Conservation (phyloP, 2,113 vertebrate genomes). For the Microcebus tavaratra region DNA sequence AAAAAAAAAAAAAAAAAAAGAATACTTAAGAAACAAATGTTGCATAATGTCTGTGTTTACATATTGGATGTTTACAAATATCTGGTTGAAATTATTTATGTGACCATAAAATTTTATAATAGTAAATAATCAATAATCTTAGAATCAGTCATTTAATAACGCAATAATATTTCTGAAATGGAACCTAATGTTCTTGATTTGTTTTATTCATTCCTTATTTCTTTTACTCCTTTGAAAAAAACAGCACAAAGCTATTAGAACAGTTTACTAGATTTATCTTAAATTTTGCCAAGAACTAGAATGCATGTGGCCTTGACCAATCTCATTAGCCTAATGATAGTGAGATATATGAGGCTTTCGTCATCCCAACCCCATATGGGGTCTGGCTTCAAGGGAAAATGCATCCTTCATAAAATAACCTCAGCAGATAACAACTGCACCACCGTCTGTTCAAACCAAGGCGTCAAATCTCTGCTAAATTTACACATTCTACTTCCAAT, state of each 20-base stretch:
- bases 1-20: too few relatives aligned
- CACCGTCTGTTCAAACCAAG: conserved; percentile 53
- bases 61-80: conserved; percentile 9
- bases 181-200: neutral
- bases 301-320: conserved; percentile 76
- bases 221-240: neutral
- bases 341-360: conserved; percentile 67
- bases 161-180: conserved; percentile 29
- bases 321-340: conserved; percentile 77
- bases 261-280: conserved; percentile 55
- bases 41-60: neutral
- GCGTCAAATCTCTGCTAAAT: conserved; percentile 19
- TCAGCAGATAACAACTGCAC: conserved; percentile 60
- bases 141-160: neutral
- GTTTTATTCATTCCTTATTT: conserved; percentile 9
- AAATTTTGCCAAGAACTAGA: conserved; percentile 72
- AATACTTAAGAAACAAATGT: neutral
- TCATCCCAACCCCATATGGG: conserved; percentile 60
- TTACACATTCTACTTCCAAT: conserved; percentile 14
- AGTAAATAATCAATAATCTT: neutral
- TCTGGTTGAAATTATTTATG: neutral
- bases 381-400: conserved; percentile 72
- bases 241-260: conserved; percentile 47
- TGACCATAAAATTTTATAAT: neutral
- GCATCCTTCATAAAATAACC: conserved; percentile 62